Conservation (phyloP, 2,888 invertebrate species). For the Synanthedon vespiformis region DNA sequence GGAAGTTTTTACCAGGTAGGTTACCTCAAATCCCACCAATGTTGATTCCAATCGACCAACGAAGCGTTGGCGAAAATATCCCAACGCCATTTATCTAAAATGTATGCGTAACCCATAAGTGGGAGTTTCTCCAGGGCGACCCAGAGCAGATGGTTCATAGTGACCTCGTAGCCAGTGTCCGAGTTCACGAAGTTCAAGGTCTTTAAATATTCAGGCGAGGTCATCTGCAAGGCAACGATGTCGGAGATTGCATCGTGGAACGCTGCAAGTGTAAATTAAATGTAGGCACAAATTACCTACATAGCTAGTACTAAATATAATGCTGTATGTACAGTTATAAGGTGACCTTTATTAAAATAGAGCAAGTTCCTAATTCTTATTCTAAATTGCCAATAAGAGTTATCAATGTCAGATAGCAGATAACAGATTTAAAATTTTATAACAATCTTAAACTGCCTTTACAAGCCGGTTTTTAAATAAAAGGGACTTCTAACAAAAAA, state of each 20-base stretch:
- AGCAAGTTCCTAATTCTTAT: no score
- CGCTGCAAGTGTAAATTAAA: slow-evolving; percentile 34
- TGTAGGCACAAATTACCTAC: background rate
- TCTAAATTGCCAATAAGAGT: no score
- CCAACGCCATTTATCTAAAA: slow-evolving; percentile 60
- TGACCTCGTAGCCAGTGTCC: slow-evolving; percentile 38
- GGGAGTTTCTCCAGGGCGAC: slow-evolving; percentile 56
- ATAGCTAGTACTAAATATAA: no score
- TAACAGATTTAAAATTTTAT: no score
- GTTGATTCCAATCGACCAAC: slow-evolving; percentile 47
- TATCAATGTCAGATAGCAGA: no score
- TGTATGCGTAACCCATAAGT: slow-evolving; percentile 54
- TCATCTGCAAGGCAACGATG: slow-evolving; percentile 70
- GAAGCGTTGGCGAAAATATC: slow-evolving; percentile 46
- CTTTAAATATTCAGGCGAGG: slow-evolving; percentile 61
- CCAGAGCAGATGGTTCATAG: slow-evolving; percentile 52
- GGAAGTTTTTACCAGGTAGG: background rate
- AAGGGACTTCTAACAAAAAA: no score
- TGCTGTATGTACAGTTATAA: no score
- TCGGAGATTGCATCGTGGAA: slow-evolving; percentile 76
- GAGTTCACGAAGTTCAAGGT: slow-evolving; percentile 48
- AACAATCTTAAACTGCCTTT: no score
- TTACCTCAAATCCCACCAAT: slow-evolving; percentile 61
- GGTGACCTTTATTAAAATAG: no score
- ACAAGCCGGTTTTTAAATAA: no score